Percentiles rank a stretch among this genome's conserved stretches.
phyloP scores from a whole-genome alignment of 2,888 invertebrate species.

The Rosalia funebris region DNA sequence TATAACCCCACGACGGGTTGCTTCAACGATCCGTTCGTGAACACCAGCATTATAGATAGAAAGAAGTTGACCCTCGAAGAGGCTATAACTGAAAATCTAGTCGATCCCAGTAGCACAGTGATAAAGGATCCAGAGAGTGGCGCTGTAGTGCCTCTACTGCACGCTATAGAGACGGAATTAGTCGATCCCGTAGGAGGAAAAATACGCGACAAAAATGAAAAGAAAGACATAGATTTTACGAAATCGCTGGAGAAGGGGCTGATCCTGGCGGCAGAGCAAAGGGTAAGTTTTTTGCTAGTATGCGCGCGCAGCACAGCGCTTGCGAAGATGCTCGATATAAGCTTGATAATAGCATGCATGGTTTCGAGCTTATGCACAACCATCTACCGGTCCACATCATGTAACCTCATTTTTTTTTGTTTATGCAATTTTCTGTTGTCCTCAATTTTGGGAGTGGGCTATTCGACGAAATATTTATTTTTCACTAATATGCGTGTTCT shows the following conservation, averaged over 20 bases:
- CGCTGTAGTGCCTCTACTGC: conserved; percentile 78
- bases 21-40: conserved; percentile 83
- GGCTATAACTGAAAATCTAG: conserved; percentile 79
- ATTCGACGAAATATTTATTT: no score
- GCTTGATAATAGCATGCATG: conserved; percentile 24
- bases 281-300: conserved; percentile 77
- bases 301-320: no score
- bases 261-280: conserved; percentile 89
- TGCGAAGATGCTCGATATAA: conserved; percentile 7
- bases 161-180: conserved; percentile 78
- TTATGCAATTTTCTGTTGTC: not conserved
- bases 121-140: conserved; percentile 83
- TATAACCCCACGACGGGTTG: conserved; percentile 87
- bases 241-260: conserved; percentile 89
- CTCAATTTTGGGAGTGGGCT: not conserved
- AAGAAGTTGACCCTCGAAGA: conserved; percentile 80
- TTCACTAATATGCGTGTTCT: no score
- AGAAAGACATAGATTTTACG: conserved; percentile 75
- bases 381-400: not conserved
- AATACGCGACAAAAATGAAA: conserved; percentile 69
- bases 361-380: conserved; percentile 17
- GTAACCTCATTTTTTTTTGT: not conserved
- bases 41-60: conserved; percentile 76
- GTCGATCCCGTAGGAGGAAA: conserved; percentile 81
- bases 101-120: conserved; percentile 87